Evolutionary conservation across 2,113 vertebrate genomes (phyloP).

Genomic region (Petrocephalus microphthalmus): DNA sequence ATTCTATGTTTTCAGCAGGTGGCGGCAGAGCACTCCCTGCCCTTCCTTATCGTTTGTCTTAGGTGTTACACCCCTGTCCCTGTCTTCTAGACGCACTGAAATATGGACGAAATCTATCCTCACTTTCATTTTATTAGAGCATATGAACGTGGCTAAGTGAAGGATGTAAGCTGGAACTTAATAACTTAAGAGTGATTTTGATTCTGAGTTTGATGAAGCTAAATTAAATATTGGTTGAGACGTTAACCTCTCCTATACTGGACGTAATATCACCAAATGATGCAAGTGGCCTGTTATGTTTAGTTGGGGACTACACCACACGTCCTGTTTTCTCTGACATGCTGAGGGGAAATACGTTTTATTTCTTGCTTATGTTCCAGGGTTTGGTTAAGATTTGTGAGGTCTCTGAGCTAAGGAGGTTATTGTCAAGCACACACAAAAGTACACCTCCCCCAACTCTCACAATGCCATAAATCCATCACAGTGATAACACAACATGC

Average conservation of each 20-base stretch:
- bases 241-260: background rate
- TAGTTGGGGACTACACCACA: constrained; percentile 53
- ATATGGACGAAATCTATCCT: background rate
- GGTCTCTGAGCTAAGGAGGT: background rate
- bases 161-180: background rate
- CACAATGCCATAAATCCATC: background rate
- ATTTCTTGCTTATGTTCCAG: background rate
- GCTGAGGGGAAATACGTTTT: background rate
- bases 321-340: constrained; percentile 22
- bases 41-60: background rate
- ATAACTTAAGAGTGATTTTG: background rate
- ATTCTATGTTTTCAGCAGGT: background rate
- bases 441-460: background rate
- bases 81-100: background rate
- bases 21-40: background rate
- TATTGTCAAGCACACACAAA: background rate
- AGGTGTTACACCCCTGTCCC: background rate
- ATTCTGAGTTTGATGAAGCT: background rate
- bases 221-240: background rate
- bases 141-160: background rate
- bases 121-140: background rate
- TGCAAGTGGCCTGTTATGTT: constrained; percentile 29
- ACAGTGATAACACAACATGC: background rate
- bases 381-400: background rate
- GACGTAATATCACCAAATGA: background rate